phyloP scores from a whole-genome alignment of 2,797 vertebrate species.

The Emydoidea blandingii region DNA sequence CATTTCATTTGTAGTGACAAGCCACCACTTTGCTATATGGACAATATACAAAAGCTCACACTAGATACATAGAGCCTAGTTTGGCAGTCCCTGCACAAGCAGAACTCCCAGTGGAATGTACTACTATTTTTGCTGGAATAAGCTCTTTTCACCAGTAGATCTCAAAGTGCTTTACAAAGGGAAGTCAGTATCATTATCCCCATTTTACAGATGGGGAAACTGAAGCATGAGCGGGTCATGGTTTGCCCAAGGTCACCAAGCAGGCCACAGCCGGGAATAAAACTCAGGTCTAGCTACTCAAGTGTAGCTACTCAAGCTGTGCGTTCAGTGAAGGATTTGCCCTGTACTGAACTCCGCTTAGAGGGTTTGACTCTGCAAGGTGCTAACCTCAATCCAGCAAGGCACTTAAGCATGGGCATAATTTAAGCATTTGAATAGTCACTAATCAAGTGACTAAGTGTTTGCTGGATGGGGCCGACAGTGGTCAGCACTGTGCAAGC shows the following conservation, averaged over 20 bases:
- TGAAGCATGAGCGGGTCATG: not conserved
- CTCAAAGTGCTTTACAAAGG: not conserved
- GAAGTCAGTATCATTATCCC: not conserved
- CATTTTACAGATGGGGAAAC: not conserved
- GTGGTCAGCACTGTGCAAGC: not conserved
- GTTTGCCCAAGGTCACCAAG: not conserved
- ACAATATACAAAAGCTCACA: not conserved
- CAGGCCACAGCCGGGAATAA: not conserved
- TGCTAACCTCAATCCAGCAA: conserved; percentile 19
- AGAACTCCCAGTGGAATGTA: not conserved
- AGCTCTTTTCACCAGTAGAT: not conserved
- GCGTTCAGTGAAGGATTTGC: not conserved
- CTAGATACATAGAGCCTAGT: not conserved
- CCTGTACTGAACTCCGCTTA: not conserved
- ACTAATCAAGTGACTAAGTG: conserved; percentile 48
- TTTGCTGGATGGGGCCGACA: conserved; percentile 46
- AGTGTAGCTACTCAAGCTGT: not conserved
- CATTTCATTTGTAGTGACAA: fast-evolving
- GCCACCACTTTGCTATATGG: not conserved
- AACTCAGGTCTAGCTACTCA: not conserved
- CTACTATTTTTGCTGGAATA: not conserved
- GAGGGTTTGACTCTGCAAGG: not conserved
- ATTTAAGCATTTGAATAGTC: conserved; percentile 5
- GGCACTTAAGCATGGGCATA: conserved; percentile 48
- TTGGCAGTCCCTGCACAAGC: not conserved